Evolutionary conservation across 2,797 vertebrate genomes (phyloP).

Genomic region (Chlorospingus flavigularis): DNA sequence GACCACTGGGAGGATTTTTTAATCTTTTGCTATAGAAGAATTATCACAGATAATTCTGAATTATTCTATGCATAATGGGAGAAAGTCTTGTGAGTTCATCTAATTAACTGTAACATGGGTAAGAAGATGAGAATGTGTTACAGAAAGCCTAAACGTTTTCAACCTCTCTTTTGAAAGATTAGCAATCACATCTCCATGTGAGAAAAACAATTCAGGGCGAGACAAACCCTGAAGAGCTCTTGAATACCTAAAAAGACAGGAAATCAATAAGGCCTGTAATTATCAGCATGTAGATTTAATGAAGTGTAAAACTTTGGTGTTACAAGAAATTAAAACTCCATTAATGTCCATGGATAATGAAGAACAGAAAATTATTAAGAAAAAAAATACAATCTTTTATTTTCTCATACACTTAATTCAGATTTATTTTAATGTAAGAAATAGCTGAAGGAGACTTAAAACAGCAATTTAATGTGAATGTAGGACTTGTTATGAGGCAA

Average conservation of each 20-base stretch:
- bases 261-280: slow-evolving; percentile 46
- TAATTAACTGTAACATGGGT: slow-evolving; percentile 33
- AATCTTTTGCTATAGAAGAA: background rate
- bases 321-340: slow-evolving; percentile 64
- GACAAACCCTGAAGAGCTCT: slow-evolving; percentile 21
- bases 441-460: background rate
- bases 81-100: background rate
- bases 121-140: slow-evolving; percentile 20
- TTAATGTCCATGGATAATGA: slow-evolving; percentile 47
- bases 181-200: background rate
- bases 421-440: background rate
- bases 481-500: background rate
- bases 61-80: background rate
- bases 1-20: background rate
- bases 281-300: slow-evolving; percentile 46
- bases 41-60: background rate
- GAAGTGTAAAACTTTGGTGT: slow-evolving; percentile 36
- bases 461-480: background rate
- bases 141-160: slow-evolving; percentile 27
- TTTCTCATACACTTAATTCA: background rate
- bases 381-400: background rate
- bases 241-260: slow-evolving; percentile 49
- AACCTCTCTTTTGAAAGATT: slow-evolving; percentile 34
- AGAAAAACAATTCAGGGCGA: slow-evolving; percentile 40
- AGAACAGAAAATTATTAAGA: slow-evolving; percentile 23